These are phyloP conservation scores for Barnardius zonarius DNA, from an alignment of 2,113 vertebrate species.

Conservation along the genomic window DNA sequence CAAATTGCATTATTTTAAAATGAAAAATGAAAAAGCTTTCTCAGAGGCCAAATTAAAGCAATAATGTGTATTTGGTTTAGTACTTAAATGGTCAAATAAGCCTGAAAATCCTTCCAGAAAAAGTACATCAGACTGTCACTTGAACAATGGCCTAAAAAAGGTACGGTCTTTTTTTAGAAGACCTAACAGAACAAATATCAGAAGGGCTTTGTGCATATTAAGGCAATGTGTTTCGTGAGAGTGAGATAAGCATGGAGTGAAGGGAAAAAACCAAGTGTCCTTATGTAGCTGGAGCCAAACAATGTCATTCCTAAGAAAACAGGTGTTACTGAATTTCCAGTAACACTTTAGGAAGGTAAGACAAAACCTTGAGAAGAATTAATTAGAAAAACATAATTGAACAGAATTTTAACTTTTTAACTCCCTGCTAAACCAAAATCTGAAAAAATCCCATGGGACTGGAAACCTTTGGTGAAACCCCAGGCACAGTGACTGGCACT, in stretches of 20 bases:
- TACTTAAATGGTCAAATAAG: neutral
- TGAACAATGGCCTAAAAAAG: neutral
- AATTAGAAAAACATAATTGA: neutral
- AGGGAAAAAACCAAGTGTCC: neutral
- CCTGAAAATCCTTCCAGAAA: neutral
- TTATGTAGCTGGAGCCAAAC: neutral
- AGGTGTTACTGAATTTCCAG: neutral
- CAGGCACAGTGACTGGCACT: rapidly evolving
- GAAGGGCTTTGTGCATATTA: neutral
- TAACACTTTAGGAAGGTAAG: neutral
- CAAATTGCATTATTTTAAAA: neutral
- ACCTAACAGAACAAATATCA: neutral
- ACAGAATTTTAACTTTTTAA: neutral
- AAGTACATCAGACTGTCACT: neutral
- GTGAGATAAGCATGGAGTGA: rapidly evolving
- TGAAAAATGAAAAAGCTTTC: neutral
- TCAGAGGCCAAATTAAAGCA: neutral
- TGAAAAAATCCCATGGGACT: neutral
- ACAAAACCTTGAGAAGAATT: constrained; percentile 20
- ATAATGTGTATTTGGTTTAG: neutral
- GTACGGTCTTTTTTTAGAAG: neutral
- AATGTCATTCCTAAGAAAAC: neutral
- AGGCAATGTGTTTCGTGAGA: neutral
- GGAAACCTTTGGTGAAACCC: neutral
- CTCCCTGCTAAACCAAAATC: neutral